phyloP scores from a whole-genome alignment of 2,888 invertebrate genomes.

The Mesorhabditis spiculigera region DNA sequence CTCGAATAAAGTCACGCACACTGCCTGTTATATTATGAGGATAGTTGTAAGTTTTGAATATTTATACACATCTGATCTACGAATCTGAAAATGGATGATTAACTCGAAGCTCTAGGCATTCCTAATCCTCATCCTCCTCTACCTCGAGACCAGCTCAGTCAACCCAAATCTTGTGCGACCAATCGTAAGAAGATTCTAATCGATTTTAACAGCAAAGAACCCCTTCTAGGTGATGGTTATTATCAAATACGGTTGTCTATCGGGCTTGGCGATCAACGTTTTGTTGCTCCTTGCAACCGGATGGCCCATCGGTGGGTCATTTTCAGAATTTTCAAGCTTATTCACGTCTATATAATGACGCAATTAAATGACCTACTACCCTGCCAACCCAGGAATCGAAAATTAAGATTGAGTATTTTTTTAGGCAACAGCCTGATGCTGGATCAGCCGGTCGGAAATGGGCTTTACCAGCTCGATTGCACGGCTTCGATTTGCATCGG shows the following conservation, averaged over 20 bases:
- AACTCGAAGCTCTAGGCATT: background rate
- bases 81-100: background rate
- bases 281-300: constrained; percentile 29
- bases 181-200: constrained; percentile 26
- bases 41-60: constrained; percentile 27
- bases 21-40: constrained; percentile 34
- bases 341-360: too few species aligned
- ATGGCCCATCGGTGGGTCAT: constrained; percentile 39
- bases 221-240: constrained; percentile 27
- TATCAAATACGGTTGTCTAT: constrained; percentile 31
- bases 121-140: background rate
- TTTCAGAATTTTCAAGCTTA: too few species aligned
- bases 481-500: constrained; percentile 55
- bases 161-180: constrained; percentile 19
- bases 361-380: too few species aligned
- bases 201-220: background rate
- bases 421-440: constrained; percentile 21
- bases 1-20: constrained; percentile 20
- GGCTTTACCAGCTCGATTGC: constrained; percentile 54
- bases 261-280: constrained; percentile 28
- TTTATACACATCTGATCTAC: background rate
- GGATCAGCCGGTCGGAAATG: constrained; percentile 40
- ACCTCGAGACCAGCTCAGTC: constrained; percentile 2
- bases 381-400: too few species aligned
- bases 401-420: background rate